These are phyloP conservation scores for Iphiclides podalirius DNA, from an alignment of 2,888 invertebrate genomes.

Conservation along the genomic window DNA sequence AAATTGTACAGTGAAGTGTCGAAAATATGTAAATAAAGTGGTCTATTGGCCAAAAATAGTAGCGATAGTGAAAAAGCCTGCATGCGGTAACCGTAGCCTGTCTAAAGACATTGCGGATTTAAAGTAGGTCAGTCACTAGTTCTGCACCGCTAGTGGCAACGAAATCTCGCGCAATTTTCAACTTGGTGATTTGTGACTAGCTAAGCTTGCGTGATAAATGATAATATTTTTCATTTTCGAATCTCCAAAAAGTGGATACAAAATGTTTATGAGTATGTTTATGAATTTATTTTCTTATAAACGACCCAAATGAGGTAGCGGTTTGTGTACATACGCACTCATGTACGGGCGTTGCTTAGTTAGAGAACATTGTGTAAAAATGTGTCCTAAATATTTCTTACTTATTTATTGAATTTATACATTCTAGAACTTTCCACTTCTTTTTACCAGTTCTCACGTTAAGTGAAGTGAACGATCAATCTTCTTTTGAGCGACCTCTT, in stretches of 20 bases:
- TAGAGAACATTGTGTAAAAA: too few relatives aligned
- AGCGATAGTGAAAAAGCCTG: slow-evolving; percentile 32
- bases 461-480: not conserved
- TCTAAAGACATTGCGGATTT: slow-evolving; percentile 44
- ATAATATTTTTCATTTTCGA: slow-evolving; percentile 35
- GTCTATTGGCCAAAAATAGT: slow-evolving; percentile 1
- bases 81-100: slow-evolving; percentile 41
- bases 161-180: slow-evolving; percentile 40
- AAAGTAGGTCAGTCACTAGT: slow-evolving; percentile 62
- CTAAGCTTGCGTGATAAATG: slow-evolving; percentile 34
- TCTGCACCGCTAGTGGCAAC: slow-evolving; percentile 47
- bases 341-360: too few relatives aligned
- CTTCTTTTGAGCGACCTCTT: too few relatives aligned
- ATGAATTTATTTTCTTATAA: not conserved
- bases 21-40: too few relatives aligned
- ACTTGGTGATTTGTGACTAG: slow-evolving; percentile 13
- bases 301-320: too few relatives aligned
- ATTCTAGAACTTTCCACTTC: not conserved
- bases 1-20: too few relatives aligned
- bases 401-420: not conserved
- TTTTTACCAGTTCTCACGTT: not conserved
- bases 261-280: too few relatives aligned
- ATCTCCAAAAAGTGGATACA: not conserved
- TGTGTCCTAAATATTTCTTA: too few relatives aligned
- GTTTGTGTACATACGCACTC: too few relatives aligned